Conservation (phyloP, 2,113 vertebrate genomes). For the Sminthopsis crassicaudata region DNA sequence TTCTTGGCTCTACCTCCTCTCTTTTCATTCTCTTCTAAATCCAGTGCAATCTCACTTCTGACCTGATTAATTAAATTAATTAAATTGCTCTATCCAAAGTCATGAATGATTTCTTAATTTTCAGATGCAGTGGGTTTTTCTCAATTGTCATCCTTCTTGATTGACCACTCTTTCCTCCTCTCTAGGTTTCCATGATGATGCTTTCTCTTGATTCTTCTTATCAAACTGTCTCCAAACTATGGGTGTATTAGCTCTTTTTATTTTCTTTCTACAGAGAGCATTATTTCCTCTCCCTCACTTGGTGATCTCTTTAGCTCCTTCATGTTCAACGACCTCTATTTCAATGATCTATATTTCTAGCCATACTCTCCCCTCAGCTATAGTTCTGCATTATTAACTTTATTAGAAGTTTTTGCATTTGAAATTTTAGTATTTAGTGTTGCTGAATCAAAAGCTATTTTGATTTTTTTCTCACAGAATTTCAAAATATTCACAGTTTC, state of each 20-base stretch:
- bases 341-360: neutral
- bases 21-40: neutral
- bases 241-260: neutral
- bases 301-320: neutral
- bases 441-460: neutral
- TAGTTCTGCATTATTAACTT: neutral
- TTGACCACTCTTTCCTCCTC: neutral
- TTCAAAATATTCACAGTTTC: neutral
- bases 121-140: neutral
- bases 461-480: neutral
- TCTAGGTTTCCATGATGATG: neutral
- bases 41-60: neutral
- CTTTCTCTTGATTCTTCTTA: neutral
- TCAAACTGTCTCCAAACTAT: neutral
- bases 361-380: neutral
- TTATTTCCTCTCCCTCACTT: neutral
- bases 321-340: neutral
- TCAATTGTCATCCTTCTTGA: neutral
- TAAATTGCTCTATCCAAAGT: neutral
- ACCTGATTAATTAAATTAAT: neutral
- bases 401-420: neutral
- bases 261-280: neutral
- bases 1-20: neutral
- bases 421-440: neutral
- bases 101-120: neutral